Evolutionary conservation across 1,140 invertebrate species (phyloP).

Genomic region (Eumaeus atala): DNA sequence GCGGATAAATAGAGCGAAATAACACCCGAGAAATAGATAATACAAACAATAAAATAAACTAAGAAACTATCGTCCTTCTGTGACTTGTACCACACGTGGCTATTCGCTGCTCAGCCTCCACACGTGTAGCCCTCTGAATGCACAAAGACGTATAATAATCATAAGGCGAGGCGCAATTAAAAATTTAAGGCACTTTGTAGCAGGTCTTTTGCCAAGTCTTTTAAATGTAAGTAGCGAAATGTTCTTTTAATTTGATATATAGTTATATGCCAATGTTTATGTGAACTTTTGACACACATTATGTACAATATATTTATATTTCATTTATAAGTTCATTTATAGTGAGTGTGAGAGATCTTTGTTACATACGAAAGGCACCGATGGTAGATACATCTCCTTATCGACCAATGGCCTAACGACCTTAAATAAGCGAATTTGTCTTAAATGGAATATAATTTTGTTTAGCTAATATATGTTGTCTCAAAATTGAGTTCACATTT

Average conservation of each 20-base stretch:
- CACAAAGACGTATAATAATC: conserved; percentile 70
- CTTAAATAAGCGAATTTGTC: too few species aligned
- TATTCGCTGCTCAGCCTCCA: conserved; percentile 41
- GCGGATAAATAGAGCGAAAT: too few species aligned
- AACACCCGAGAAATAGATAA: background rate
- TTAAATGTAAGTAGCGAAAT: conserved; percentile 29
- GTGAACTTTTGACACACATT: background rate
- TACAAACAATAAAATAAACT: background rate
- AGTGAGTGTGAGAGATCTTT: too few species aligned
- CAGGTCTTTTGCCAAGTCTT: conserved; percentile 38
- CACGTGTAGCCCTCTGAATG: conserved; percentile 56
- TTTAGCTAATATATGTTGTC: too few species aligned
- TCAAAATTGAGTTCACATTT: too few species aligned
- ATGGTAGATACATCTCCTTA: too few species aligned
- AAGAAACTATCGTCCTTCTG: conserved; percentile 21
- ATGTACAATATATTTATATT: too few species aligned
- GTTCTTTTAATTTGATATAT: conserved; percentile 14
- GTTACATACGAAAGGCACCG: too few species aligned
- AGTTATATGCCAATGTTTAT: conserved; percentile 6
- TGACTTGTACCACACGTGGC: conserved; percentile 22
- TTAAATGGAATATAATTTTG: too few species aligned
- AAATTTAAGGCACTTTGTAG: conserved; percentile 70
- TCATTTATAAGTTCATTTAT: too few species aligned
- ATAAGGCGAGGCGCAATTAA: conserved; percentile 67
- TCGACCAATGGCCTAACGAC: too few species aligned